Conservation (phyloP, 2,797 vertebrate genomes). For the Sciurus vulgaris region DNA sequence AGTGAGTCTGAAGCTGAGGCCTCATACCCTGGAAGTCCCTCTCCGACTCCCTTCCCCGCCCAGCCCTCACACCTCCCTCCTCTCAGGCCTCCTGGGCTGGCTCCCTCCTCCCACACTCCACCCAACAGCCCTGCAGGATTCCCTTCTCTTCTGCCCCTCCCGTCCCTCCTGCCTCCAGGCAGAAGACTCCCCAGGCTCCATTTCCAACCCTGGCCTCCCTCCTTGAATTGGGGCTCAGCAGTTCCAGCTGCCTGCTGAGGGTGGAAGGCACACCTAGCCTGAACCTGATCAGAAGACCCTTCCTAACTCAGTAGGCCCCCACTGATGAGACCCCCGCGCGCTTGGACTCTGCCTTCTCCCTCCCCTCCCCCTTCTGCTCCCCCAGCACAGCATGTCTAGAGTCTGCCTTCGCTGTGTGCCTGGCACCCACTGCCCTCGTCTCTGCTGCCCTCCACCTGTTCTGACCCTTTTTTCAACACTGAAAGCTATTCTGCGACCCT, state of each 20-base stretch:
- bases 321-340: too few species aligned
- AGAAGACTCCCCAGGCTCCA: not conserved
- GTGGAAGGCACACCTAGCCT: not conserved
- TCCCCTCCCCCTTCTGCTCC: too few species aligned
- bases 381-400: not conserved
- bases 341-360: too few species aligned
- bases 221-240: not conserved
- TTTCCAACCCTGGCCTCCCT: not conserved
- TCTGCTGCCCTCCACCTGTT: not conserved
- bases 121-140: accelerated
- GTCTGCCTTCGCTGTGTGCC: not conserved
- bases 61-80: not conserved
- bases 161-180: not conserved
- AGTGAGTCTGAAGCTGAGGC: not conserved
- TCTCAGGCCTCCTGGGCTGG: not conserved
- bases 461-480: not conserved
- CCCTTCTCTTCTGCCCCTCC: too few species aligned
- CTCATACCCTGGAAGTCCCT: not conserved
- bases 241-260: not conserved
- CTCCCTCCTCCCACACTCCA: not conserved
- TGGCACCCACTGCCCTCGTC: not conserved
- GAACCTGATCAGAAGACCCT: not conserved
- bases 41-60: not conserved
- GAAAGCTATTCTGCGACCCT: not conserved
- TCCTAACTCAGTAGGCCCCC: too few species aligned